These are phyloP conservation scores for Pristionchus maxplancki DNA, from an alignment of 2,888 invertebrate genomes.

Conservation along the genomic window DNA sequence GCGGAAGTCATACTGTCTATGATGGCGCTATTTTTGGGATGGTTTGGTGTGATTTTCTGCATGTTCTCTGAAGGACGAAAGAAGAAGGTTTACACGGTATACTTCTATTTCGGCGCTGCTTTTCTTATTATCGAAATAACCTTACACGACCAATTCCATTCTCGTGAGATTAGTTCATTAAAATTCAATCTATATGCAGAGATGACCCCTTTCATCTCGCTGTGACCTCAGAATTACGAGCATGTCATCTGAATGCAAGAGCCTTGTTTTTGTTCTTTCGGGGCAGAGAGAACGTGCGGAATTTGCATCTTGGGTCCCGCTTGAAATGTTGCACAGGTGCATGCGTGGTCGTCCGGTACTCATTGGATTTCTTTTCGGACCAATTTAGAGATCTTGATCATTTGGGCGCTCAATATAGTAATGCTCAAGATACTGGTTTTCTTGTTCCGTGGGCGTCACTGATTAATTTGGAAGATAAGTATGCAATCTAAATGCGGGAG, in stretches of 20 bases:
- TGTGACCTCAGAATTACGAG: not conserved
- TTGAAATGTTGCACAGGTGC: not conserved
- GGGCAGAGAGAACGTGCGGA: no score
- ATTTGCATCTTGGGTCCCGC: no score
- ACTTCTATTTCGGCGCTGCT: no score
- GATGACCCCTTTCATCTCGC: not conserved
- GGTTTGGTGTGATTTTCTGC: not conserved
- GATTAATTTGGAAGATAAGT: conserved; percentile 15
- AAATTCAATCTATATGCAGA: not conserved
- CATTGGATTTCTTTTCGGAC: not conserved
- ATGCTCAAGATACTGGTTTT: not conserved
- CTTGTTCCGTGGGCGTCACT: not conserved
- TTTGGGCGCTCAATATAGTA: not conserved
- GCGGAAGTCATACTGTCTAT: not conserved
- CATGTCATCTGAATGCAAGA: not conserved
- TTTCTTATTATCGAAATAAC: no score
- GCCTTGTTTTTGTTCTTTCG: no score
- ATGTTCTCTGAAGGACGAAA: not conserved
- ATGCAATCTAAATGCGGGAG: not conserved
- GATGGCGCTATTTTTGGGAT: not conserved
- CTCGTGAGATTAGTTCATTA: not conserved
- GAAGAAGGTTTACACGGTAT: no score
- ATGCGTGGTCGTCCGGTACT: not conserved
- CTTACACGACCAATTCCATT: not conserved
- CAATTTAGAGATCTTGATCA: not conserved